These are phyloP conservation scores for Caenorhabditis afra DNA, from an alignment of 2,888 invertebrate genomes.

Conservation along the genomic window DNA sequence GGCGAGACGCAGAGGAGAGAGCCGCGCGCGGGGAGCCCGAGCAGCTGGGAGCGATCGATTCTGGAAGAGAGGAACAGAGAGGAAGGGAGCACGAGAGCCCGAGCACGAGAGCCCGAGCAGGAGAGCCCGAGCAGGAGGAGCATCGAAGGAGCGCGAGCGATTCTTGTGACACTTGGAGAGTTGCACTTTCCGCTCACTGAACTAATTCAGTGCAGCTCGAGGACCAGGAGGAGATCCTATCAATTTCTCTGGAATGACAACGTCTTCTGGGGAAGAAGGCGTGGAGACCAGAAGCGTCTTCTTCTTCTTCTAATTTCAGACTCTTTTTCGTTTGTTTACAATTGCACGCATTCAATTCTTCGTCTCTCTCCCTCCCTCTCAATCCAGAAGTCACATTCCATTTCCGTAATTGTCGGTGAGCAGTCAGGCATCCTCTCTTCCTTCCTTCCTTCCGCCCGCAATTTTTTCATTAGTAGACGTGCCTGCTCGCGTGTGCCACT, in stretches of 20 bases:
- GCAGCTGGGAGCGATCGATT: constrained; percentile 46
- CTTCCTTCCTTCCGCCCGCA: constrained; percentile 13
- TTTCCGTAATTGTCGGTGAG: constrained; percentile 50
- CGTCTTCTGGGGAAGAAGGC: neutral
- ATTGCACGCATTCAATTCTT: neutral
- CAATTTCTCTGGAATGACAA: too few relatives aligned
- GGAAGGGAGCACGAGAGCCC: constrained; percentile 21
- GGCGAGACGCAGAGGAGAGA: constrained; percentile 29
- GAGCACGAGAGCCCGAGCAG: neutral
- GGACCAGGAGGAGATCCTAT: too few relatives aligned
- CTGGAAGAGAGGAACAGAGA: constrained; percentile 46
- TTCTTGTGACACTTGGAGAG: too few relatives aligned
- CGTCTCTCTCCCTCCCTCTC: neutral
- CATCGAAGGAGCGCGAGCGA: too few relatives aligned
- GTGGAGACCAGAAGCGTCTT: constrained; percentile 5
- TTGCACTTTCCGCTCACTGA: too few relatives aligned
- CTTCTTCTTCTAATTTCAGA: constrained; percentile 2
- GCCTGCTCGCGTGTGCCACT: constrained; percentile 25
- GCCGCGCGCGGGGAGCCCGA: constrained; percentile 17
- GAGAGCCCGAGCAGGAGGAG: neutral
- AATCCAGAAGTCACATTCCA: constrained; percentile 20
- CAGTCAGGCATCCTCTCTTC: constrained; percentile 43
- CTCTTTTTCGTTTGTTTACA: neutral
- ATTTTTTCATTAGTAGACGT: constrained; percentile 43
- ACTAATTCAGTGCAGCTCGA: too few relatives aligned